phyloP scores from a whole-genome alignment of 2,888 invertebrate species.

The Mongoloraphidia duomilia region DNA sequence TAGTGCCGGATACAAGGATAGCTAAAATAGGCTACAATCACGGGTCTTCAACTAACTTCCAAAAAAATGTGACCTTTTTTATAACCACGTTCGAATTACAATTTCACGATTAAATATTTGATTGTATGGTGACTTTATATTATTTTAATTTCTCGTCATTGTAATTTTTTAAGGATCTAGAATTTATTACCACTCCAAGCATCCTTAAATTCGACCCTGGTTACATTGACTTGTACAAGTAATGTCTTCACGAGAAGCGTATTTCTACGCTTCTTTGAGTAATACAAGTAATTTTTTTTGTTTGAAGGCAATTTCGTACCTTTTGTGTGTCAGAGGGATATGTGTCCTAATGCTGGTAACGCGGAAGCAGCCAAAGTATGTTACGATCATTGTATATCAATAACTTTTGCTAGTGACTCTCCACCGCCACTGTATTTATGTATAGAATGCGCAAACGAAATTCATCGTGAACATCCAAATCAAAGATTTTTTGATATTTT shows the following conservation, averaged over 20 bases:
- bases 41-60: no score
- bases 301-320: slow-evolving; percentile 55
- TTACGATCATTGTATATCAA: slow-evolving; percentile 83
- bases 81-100: no score
- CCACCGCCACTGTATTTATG: slow-evolving; percentile 93
- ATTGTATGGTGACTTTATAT: no score
- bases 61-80: no score
- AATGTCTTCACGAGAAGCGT: slow-evolving; percentile 6
- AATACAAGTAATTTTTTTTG: slow-evolving; percentile 1
- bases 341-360: slow-evolving; percentile 75
- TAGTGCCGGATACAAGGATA: no score
- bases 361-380: slow-evolving; percentile 88
- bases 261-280: slow-evolving; percentile 6
- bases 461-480: slow-evolving; percentile 74
- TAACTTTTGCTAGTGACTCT: slow-evolving; percentile 68
- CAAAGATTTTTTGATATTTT: slow-evolving; percentile 75
- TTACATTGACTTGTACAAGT: slow-evolving; percentile 10
- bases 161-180: no score
- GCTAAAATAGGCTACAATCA: no score
- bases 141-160: no score
- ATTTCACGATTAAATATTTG: no score
- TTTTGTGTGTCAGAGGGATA: slow-evolving; percentile 80
- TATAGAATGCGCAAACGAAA: slow-evolving; percentile 89
- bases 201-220: slow-evolving; percentile 6
- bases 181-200: background rate